Evolutionary conservation across 2,888 invertebrate species (phyloP), one percentile per base, ranked within the genome.

Genomic region (Camptogramma bilineatum): DNA sequence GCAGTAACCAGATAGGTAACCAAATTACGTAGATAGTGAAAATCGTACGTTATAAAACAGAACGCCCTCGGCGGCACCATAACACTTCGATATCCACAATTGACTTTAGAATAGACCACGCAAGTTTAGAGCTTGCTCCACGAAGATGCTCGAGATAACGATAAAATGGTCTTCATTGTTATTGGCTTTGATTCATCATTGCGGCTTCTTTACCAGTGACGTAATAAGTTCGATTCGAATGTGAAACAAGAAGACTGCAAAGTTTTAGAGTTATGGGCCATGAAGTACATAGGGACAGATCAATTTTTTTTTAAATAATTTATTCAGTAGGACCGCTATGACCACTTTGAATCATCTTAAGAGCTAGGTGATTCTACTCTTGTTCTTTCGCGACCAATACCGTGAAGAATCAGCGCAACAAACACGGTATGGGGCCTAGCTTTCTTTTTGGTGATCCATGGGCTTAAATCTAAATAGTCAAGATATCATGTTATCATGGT

Each of bases 91-190:
- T 82, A 80, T 81, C 78, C 57, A 66, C 61, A 66, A 64, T 66
- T 60, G 64, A 76, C 76, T 78, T 73, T 76, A 78, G 77, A 78
- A 76, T 74, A 79, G 82, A 81, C 81, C 81, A 82, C 81, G 82
- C 75, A 71, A 80, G 79, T 83, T 84, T 78, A 79, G 78, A 48
- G 28, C 46, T 18, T 19, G 47, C 19, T 28, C 56, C 42, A 48
- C 10, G 24, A 52, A 51, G 75, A 73, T 78, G 65, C 59, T 70
- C 57, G 62, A 64, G 79, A 85, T 85, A 81, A 77, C 73, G 71
- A 74, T 73, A 78, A 79, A 58, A 63, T 59, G 76, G 73, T 76
- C 77, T 80, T 73, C 75, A 79, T 77, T 79, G 79, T 80, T 81
- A 84, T 82, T 82, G 77, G 73, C 74, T 34, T 21, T 48, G 56